phyloP scores from a whole-genome alignment of 2,797 vertebrate genomes.

The Myotis planiceps region DNA sequence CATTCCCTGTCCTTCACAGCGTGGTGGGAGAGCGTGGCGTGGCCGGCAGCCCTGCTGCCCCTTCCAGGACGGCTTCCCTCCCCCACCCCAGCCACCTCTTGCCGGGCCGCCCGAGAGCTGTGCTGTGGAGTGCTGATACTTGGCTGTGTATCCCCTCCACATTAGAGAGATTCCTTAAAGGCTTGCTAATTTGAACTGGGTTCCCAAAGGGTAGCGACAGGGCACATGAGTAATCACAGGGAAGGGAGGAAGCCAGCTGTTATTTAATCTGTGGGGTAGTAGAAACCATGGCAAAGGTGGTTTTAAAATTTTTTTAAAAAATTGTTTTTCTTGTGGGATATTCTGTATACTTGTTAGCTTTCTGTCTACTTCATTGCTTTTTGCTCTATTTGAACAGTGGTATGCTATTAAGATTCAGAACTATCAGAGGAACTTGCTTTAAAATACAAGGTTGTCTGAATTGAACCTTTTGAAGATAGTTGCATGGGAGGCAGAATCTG shows the following conservation, averaged over 20 bases:
- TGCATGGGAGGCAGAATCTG: neutral
- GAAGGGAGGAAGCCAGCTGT: neutral
- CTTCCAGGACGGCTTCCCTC: neutral
- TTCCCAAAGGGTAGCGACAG: neutral
- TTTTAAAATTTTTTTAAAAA: neutral
- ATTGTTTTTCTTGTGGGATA: neutral
- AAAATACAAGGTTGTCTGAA: neutral
- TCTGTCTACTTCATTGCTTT: neutral
- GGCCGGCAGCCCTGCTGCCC: neutral
- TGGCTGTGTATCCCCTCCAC: neutral
- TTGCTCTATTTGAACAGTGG: neutral
- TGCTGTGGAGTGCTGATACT: neutral
- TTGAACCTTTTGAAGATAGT: neutral
- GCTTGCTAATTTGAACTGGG: neutral
- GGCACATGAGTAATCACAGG: neutral
- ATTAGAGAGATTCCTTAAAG: neutral
- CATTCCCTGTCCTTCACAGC: neutral
- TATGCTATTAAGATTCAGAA: neutral
- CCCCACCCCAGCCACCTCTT: neutral
- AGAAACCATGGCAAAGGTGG: neutral
- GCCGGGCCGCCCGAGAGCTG: neutral
- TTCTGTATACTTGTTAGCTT: neutral
- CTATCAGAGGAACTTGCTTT: neutral
- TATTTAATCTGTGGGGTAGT: neutral
- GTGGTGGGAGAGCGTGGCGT: accelerated